These are phyloP conservation scores for Conus betulinus DNA, from an alignment of 1,140 invertebrate species.

Conservation along the genomic window DNA sequence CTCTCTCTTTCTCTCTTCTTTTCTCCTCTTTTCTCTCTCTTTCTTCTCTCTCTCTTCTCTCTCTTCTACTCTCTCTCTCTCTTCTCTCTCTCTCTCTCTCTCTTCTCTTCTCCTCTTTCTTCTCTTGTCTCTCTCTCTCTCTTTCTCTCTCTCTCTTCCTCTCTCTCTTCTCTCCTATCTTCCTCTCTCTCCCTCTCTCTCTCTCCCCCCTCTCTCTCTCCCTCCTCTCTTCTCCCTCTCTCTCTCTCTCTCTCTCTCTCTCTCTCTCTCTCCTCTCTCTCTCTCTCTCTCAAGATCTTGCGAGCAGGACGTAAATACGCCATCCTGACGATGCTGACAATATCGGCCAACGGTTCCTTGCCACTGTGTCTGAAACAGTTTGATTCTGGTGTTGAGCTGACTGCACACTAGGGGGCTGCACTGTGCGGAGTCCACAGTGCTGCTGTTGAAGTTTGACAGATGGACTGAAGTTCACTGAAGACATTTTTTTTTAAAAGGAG, in stretches of 20 bases:
- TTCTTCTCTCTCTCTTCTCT: neutral
- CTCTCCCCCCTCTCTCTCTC: neutral
- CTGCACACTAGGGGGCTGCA: no score
- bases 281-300: neutral
- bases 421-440: no score
- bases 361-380: no score
- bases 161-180: neutral
- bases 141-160: neutral
- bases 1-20: neutral
- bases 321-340: no score
- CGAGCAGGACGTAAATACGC: no score
- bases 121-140: neutral
- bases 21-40: neutral
- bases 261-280: neutral
- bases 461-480: no score
- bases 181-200: neutral
- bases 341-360: no score
- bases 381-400: no score
- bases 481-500: no score
- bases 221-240: neutral
- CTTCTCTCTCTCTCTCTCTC: neutral
- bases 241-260: neutral
- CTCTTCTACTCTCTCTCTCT: neutral
- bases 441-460: no score
- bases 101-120: neutral